Evolutionary conservation across 1,140 invertebrate species (phyloP).

Genomic region (Micrasema minimum): DNA sequence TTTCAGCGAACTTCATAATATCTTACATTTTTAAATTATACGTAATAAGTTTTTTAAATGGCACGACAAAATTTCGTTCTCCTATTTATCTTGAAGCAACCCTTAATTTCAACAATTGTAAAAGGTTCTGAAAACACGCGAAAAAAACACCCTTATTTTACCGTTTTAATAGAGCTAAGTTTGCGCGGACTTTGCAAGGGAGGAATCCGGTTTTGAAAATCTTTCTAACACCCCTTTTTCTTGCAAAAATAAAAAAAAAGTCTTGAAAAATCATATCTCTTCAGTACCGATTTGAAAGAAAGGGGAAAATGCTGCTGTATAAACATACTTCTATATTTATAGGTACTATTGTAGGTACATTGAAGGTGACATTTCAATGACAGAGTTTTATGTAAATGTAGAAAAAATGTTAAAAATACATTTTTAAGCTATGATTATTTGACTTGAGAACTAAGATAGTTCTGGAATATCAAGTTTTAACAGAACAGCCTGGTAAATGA

Average conservation of each 20-base stretch:
- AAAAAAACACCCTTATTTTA: constrained; percentile 27
- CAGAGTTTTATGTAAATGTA: too few species aligned
- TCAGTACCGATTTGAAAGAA: constrained; percentile 49
- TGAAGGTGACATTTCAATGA: constrained; percentile 37
- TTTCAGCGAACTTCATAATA: constrained; percentile 51
- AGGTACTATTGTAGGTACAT: too few species aligned
- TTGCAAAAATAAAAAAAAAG: constrained; percentile 52
- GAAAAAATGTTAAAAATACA: too few species aligned
- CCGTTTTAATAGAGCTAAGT: neutral
- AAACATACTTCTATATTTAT: constrained; percentile 48
- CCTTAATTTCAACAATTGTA: too few species aligned
- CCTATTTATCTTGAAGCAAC: constrained; percentile 34
- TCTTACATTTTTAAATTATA: constrained; percentile 54
- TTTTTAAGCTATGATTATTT: too few species aligned
- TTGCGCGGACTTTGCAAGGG: neutral
- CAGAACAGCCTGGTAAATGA: too few species aligned
- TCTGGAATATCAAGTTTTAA: too few species aligned
- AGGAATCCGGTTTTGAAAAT: neutral
- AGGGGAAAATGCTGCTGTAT: constrained; percentile 46
- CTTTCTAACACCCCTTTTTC: constrained; percentile 4
- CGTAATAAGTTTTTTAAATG: constrained; percentile 54
- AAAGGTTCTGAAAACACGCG: too few species aligned
- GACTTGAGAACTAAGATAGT: too few species aligned
- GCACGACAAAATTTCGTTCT: constrained; percentile 49
- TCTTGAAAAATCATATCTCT: constrained; percentile 54